A percentile compares a stretch with the other conserved stretches of the same genome.
Evolutionary conservation across 1,140 invertebrate genomes (phyloP).

Genomic region (Bombus impatiens): DNA sequence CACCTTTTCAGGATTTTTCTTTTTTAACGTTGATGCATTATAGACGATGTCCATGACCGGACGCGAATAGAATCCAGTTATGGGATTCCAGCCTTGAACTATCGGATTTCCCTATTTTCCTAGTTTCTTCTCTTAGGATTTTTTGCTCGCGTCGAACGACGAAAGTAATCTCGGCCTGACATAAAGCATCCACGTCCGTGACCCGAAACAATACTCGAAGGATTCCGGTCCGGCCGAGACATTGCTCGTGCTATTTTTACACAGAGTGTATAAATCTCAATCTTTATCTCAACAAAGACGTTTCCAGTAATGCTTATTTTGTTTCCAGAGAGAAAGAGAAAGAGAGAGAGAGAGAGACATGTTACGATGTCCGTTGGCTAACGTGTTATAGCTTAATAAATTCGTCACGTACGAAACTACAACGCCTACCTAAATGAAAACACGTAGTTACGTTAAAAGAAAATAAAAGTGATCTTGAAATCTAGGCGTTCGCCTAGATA

Average conservation of each 20-base stretch:
- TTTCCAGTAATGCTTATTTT: too few relatives aligned
- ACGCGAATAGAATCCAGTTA: constrained; percentile 18
- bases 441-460: too few relatives aligned
- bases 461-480: too few relatives aligned
- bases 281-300: background rate
- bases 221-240: background rate
- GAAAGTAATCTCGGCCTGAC: background rate
- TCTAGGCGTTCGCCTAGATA: too few relatives aligned
- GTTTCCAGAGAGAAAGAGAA: too few relatives aligned
- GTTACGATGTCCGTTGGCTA: too few relatives aligned
- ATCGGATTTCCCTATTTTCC: constrained; percentile 45
- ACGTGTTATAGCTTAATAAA: too few relatives aligned
- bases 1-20: background rate
- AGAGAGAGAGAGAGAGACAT: too few relatives aligned
- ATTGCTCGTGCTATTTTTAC: constrained; percentile 25
- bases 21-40: constrained; percentile 6
- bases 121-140: constrained; percentile 3
- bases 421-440: too few relatives aligned
- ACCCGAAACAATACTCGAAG: constrained; percentile 36
- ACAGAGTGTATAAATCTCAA: too few relatives aligned
- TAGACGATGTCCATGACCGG: constrained; percentile 30
- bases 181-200: constrained; percentile 22
- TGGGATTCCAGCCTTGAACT: constrained; percentile 40
- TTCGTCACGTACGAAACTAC: too few relatives aligned
- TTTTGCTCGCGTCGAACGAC: background rate